phyloP scores from a whole-genome alignment of 1,140 invertebrate genomes.

The Drosophila santomea region DNA sequence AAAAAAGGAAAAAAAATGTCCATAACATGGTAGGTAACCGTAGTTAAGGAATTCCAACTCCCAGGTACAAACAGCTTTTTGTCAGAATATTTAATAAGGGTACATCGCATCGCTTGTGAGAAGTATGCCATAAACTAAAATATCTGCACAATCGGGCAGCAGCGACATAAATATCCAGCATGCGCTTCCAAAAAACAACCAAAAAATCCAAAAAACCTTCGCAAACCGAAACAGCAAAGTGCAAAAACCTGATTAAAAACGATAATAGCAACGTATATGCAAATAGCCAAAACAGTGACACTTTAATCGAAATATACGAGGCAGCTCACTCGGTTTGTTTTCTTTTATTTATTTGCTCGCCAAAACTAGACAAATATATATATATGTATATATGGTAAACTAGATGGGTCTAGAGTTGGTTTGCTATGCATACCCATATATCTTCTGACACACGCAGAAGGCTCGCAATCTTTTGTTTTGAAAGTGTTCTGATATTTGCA shows the following conservation, averaged over 20 bases:
- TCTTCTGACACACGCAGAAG: not conserved
- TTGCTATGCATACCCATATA: not conserved
- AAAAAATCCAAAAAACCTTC: conserved; percentile 2
- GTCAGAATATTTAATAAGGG: not conserved
- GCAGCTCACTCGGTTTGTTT: not conserved
- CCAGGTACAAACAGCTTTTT: not conserved
- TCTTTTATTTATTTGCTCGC: too few species aligned
- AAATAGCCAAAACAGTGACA: not conserved
- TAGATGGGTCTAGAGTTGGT: too few species aligned
- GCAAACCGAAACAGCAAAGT: not conserved
- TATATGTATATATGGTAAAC: too few species aligned
- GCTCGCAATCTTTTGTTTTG: not conserved
- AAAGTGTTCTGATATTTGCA: conserved; percentile 1
- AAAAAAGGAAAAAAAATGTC: not conserved
- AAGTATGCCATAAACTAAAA: conserved; percentile 1
- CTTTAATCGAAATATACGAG: not conserved
- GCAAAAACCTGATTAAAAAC: conserved; percentile 4
- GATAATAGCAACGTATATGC: conserved; percentile 4
- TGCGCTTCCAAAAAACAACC: too few species aligned
- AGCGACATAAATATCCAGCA: not conserved
- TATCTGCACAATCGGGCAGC: not conserved
- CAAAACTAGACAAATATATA: not conserved
- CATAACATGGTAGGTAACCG: not conserved
- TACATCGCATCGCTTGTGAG: not conserved
- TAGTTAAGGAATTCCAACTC: not conserved